Conservation (phyloP, 2,113 vertebrate genomes). For the Lepus europaeus region DNA sequence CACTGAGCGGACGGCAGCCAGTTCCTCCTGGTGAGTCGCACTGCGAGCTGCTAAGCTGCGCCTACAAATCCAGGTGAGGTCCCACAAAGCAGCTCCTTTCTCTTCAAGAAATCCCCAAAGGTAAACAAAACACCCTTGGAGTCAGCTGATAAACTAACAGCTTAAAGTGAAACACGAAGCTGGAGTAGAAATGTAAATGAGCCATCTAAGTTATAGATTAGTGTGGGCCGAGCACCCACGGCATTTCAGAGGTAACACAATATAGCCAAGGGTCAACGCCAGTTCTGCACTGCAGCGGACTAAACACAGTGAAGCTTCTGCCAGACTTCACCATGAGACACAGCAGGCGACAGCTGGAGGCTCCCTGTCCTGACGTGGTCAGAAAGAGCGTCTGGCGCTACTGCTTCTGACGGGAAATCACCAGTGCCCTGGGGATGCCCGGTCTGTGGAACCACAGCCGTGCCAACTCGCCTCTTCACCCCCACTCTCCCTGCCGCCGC, state of each 20-base stretch:
- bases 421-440: not conserved
- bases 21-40: accelerated
- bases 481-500: no score
- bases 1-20: not conserved
- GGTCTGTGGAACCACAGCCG: accelerated
- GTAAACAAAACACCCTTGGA: not conserved
- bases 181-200: not conserved
- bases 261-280: conserved; percentile 20
- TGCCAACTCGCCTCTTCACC: not conserved
- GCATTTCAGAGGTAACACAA: not conserved
- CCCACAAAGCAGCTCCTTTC: not conserved
- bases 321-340: not conserved
- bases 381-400: not conserved
- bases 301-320: not conserved
- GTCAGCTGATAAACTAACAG: not conserved
- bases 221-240: not conserved
- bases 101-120: not conserved
- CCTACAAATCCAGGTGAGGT: not conserved
- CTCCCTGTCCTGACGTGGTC: accelerated
- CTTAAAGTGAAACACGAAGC: not conserved
- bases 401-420: not conserved
- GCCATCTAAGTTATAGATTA: not conserved
- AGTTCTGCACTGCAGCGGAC: not conserved
- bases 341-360: not conserved
- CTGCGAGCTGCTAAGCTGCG: not conserved